Evolutionary conservation across 2,888 invertebrate genomes (phyloP), one percentile per base, ranked within the genome.

Genomic region (Callimorpha dominula): DNA sequence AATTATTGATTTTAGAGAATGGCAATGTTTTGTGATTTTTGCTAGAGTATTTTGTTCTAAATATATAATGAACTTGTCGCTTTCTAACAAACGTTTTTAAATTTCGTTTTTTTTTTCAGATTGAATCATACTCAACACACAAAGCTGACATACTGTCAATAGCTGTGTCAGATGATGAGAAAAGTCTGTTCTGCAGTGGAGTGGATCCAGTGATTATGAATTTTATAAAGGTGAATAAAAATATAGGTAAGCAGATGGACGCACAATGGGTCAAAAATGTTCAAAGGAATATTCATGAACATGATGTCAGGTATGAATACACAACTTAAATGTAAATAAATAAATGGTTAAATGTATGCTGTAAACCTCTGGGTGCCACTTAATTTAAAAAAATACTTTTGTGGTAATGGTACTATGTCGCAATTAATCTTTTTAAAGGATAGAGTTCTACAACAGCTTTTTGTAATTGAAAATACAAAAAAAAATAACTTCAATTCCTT

Each of bases 251-350:
- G 77, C 95, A 96, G 69, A 92, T 91, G 46, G 88, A 93, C 46
- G 95, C 96, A n/a, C 97, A 97, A 77, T 99, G 99, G 99, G 97
- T 99, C 0, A 97, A 97, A 87, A 97, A 97, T 82, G 96, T 97
- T 11, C 97, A 98, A 80, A 96, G 98, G 75, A 96, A 96, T 85
- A 97, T 98, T 68, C 99, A 99, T 90, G 97, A 97, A 67, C 98
- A 99, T 90, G 99, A 99, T 93, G 98, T 99, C 0, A 94, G 96
- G 94, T 95, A 89, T 60, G 42, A 69, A 63, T 60, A 42, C 6
- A 31, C 4, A 42, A 62, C 31, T 50, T 68, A 17, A 31, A 42
- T 66, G 50, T 65, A 9, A 4, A 46, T 5, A 50, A 50, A 31
- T 31, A 31, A 31, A 31, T 31, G 31, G 31, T 50, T 68, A 17